A percentile compares a stretch with the other conserved stretches of the same genome.
Evolutionary conservation across 2,113 vertebrate genomes (phyloP).

Genomic region (Sporophila hypoxantha): DNA sequence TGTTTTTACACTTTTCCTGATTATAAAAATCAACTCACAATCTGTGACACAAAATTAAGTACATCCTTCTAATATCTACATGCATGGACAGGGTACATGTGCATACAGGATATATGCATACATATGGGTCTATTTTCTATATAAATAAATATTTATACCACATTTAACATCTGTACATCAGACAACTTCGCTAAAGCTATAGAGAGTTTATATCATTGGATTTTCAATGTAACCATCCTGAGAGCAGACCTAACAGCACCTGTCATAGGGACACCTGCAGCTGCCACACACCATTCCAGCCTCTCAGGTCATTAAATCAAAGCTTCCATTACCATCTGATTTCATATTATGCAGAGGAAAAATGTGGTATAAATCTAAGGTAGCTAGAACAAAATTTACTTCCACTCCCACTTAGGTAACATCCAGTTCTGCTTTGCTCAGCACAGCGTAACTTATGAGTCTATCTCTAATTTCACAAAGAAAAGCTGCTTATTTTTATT

Average conservation of each 20-base stretch:
- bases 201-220: neutral
- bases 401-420: neutral
- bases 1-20: neutral
- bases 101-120: slow-evolving; percentile 24
- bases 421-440: slow-evolving; percentile 26
- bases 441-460: slow-evolving; percentile 7
- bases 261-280: neutral
- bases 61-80: slow-evolving; percentile 33
- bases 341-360: neutral
- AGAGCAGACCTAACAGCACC: neutral
- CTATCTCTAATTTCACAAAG: slow-evolving; percentile 1
- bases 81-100: slow-evolving; percentile 1
- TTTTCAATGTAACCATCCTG: neutral
- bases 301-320: neutral
- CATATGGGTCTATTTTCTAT: neutral
- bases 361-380: slow-evolving; percentile 48
- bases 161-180: slow-evolving; percentile 31
- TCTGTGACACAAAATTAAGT: slow-evolving; percentile 18
- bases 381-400: neutral
- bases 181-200: neutral
- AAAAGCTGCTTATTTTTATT: slow-evolving; percentile 35
- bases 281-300: neutral
- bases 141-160: slow-evolving; percentile 54
- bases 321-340: neutral
- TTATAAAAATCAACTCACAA: slow-evolving; percentile 31